Conservation (phyloP, 2,888 invertebrate genomes). For the Mactromeris polynyma region DNA sequence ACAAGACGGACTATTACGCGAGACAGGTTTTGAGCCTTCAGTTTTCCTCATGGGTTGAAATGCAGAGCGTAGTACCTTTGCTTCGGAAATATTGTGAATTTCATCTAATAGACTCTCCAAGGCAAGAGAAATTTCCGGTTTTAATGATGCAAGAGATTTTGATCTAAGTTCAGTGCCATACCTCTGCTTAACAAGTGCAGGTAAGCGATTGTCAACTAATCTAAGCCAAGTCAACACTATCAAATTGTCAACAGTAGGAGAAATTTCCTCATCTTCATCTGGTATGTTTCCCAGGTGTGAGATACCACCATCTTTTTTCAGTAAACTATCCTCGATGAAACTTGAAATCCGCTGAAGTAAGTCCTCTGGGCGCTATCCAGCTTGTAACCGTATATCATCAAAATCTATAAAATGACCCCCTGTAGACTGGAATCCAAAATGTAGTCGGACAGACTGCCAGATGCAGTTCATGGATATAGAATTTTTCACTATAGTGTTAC, state of each 20-base stretch:
- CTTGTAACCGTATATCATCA: slow-evolving; percentile 47
- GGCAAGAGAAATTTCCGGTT: slow-evolving; percentile 65
- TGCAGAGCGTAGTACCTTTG: slow-evolving; percentile 32
- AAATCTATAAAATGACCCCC: slow-evolving; percentile 66
- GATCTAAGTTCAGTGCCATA: slow-evolving; percentile 66
- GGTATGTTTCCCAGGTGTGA: not conserved
- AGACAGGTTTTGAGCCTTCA: not conserved
- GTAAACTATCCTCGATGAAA: slow-evolving; percentile 64
- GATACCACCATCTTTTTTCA: slow-evolving; percentile 35
- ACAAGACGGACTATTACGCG: slow-evolving; percentile 23
- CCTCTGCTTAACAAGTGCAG: slow-evolving; percentile 66
- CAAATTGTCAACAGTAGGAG: slow-evolving; percentile 66
- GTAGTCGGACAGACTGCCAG: slow-evolving; percentile 67
- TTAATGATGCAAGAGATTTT: slow-evolving; percentile 42
- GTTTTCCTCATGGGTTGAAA: not conserved
- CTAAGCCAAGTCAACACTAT: slow-evolving; percentile 68
- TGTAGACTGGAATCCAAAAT: slow-evolving; percentile 67
- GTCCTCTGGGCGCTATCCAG: slow-evolving; percentile 65
- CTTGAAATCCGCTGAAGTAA: slow-evolving; percentile 48
- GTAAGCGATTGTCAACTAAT: slow-evolving; percentile 64
- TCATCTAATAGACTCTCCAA: slow-evolving; percentile 50
- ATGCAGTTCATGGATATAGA: slow-evolving; percentile 59
- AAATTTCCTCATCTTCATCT: slow-evolving; percentile 42
- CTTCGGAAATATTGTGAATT: slow-evolving; percentile 24
- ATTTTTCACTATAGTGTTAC: slow-evolving; percentile 65